Percentiles rank a stretch among this genome's conserved stretches.
phyloP scores from a whole-genome alignment of 2,113 vertebrate genomes.

The Scatophagus argus region DNA sequence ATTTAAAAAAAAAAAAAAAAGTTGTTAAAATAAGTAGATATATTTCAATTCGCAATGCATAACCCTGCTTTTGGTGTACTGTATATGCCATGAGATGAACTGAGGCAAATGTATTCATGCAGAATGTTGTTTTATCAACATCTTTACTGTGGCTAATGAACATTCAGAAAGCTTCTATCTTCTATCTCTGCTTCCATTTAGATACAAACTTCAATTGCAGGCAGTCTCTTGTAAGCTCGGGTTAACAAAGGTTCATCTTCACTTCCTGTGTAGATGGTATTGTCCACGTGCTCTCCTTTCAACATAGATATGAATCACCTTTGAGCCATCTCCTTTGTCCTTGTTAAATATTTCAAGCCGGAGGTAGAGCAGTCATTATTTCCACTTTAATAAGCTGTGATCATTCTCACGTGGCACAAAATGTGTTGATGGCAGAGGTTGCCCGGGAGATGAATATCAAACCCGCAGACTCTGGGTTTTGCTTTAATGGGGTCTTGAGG shows the following conservation, averaged over 20 bases:
- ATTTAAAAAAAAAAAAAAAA: too few relatives aligned
- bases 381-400: constrained; percentile 82
- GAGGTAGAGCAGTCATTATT: constrained; percentile 84
- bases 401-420: constrained; percentile 82
- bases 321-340: constrained; percentile 79
- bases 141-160: constrained; percentile 47
- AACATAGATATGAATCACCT: constrained; percentile 79
- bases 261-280: constrained; percentile 56
- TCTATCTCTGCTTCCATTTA: constrained; percentile 44
- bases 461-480: constrained; percentile 64
- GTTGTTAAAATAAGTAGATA: constrained; percentile 18
- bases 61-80: constrained; percentile 25
- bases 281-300: constrained; percentile 70
- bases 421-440: constrained; percentile 80
- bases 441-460: constrained; percentile 76
- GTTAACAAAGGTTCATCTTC: constrained; percentile 58
- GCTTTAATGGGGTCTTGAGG: constrained; percentile 81
- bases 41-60: constrained; percentile 23
- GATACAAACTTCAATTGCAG: constrained; percentile 41
- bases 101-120: neutral
- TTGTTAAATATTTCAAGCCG: constrained; percentile 85
- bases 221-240: constrained; percentile 35
- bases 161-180: constrained; percentile 17
- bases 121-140: neutral
- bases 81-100: constrained; percentile 22